A percentile compares a stretch with the other conserved stretches of the same genome.
Conservation (phyloP, 1,140 invertebrate species). For the Drosophila saltans region DNA sequence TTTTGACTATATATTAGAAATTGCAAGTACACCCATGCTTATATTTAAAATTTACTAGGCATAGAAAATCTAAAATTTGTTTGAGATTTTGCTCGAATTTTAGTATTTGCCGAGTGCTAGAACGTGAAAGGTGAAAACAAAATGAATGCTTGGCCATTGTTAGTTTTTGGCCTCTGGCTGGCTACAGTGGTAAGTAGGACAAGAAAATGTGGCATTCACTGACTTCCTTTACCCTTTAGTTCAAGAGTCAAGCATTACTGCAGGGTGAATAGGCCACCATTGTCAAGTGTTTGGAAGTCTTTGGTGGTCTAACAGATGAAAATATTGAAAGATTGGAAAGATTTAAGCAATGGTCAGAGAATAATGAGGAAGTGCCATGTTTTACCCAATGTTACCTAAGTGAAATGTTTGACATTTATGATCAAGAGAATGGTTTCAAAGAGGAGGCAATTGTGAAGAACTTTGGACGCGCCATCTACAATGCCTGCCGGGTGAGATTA, state of each 20-base stretch:
- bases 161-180: constrained; percentile 30
- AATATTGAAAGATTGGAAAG: constrained; percentile 53
- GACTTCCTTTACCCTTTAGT: constrained; percentile 18
- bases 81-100: constrained; percentile 46
- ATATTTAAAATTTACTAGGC: not conserved
- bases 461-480: constrained; percentile 56
- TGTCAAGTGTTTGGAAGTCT: constrained; percentile 55
- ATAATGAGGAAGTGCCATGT: constrained; percentile 71
- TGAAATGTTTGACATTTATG: constrained; percentile 70
- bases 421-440: constrained; percentile 56
- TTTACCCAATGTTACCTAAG: constrained; percentile 69
- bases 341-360: constrained; percentile 67
- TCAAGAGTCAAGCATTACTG: constrained; percentile 26
- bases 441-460: constrained; percentile 26
- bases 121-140: constrained; percentile 24
- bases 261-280: constrained; percentile 39
- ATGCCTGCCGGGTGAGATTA: constrained; percentile 58
- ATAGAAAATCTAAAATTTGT: constrained; percentile 20
- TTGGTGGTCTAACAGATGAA: constrained; percentile 51
- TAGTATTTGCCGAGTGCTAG: constrained; percentile 56
- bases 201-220: rapidly evolving
- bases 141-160: constrained; percentile 23
- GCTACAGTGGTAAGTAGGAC: constrained; percentile 20
- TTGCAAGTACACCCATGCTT: not conserved
- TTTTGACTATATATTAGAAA: no score